phyloP scores from a whole-genome alignment of 2,888 invertebrate species.

The Tolmerus cingulatus region DNA sequence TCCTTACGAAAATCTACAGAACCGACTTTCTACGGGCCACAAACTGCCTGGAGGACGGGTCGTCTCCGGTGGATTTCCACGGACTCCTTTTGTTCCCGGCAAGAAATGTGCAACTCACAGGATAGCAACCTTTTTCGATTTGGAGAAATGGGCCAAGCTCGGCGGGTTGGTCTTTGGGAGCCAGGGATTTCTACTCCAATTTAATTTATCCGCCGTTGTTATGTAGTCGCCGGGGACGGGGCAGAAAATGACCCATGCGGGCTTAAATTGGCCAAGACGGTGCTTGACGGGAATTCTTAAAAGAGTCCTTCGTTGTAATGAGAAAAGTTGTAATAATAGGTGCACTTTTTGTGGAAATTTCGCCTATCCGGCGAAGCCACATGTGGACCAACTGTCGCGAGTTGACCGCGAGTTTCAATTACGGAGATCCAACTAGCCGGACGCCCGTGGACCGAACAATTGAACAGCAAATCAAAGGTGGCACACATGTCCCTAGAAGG shows the following conservation, averaged over 20 bases:
- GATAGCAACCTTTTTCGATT: background rate
- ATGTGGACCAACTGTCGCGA: background rate
- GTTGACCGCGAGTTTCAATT: background rate
- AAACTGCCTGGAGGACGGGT: background rate
- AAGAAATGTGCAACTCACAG: background rate
- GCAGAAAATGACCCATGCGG: background rate
- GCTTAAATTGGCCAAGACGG: background rate
- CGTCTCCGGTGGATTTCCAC: background rate
- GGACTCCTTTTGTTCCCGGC: background rate
- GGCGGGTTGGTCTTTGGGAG: background rate
- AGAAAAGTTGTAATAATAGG: background rate
- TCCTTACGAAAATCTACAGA: background rate
- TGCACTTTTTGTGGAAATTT: background rate
- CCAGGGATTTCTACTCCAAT: background rate
- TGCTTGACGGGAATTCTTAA: background rate
- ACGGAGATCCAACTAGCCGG: background rate
- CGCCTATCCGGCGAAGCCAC: background rate
- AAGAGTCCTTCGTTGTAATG: background rate
- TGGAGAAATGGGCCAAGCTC: background rate
- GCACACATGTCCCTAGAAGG: background rate
- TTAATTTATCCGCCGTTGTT: background rate
- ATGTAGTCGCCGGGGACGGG: background rate
- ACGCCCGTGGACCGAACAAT: background rate
- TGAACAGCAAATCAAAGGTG: background rate
- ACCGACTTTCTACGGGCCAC: background rate